Conservation (phyloP, 2,113 vertebrate genomes). For the Otus sunia region DNA sequence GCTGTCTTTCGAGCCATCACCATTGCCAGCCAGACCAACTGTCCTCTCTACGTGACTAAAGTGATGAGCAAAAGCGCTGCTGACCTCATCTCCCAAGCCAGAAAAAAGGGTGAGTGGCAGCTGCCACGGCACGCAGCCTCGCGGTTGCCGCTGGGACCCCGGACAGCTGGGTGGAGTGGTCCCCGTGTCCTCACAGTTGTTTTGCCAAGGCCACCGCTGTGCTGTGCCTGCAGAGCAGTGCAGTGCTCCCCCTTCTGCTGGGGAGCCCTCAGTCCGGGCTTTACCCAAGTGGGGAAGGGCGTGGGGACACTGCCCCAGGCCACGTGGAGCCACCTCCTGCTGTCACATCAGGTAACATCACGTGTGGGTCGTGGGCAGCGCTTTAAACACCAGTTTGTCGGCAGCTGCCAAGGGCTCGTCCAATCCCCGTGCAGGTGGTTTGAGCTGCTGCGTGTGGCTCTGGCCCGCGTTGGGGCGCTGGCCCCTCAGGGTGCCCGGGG, state of each 20-base stretch:
- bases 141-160: background rate
- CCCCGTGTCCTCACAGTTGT: background rate
- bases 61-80: slow-evolving; percentile 99
- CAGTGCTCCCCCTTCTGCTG: background rate
- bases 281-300: background rate
- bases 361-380: background rate
- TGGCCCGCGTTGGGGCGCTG: background rate
- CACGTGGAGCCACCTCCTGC: background rate
- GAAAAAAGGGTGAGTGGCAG: slow-evolving; percentile 87
- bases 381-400: background rate
- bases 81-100: slow-evolving; percentile 96
- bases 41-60: slow-evolving; percentile 94
- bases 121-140: background rate
- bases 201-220: background rate
- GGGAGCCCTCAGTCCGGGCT: background rate
- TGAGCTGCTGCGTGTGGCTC: background rate
- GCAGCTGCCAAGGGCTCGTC: background rate
- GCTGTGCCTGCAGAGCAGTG: background rate
- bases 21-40: slow-evolving; percentile 97
- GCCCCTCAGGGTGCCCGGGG: background rate
- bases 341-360: background rate
- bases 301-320: background rate
- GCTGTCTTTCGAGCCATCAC: slow-evolving; percentile 96
- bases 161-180: background rate
- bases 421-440: fast-evolving